phyloP scores from a whole-genome alignment of 2,888 invertebrate genomes.

The Nasonovia ribisnigri region DNA sequence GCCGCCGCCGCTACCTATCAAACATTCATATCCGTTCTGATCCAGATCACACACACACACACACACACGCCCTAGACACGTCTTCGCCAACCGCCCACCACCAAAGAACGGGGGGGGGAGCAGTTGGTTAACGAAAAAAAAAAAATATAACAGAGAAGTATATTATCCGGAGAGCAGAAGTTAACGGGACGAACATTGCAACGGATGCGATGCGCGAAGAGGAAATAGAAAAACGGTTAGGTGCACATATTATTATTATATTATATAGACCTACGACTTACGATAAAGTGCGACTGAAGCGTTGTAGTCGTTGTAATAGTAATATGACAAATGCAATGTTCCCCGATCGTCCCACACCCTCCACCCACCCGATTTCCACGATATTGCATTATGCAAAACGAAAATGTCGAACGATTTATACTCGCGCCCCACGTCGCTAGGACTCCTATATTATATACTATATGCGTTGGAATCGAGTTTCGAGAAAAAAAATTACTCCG shows the following conservation, averaged over 20 bases:
- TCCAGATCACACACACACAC: background rate
- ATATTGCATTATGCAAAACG: constrained; percentile 21
- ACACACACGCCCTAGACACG: background rate
- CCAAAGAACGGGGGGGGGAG: background rate
- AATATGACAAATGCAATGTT: background rate
- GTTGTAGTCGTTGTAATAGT: background rate
- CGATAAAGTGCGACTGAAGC: background rate
- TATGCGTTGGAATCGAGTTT: background rate
- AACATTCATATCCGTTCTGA: constrained; percentile 33
- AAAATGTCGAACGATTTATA: constrained; percentile 34
- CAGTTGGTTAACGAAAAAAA: background rate
- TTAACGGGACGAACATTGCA: background rate
- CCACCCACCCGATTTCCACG: background rate
- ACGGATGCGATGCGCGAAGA: background rate
- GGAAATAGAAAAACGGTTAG: constrained; percentile 7
- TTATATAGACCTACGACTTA: background rate
- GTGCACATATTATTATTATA: background rate
- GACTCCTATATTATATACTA: background rate
- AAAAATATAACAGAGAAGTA: background rate
- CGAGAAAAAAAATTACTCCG: background rate
- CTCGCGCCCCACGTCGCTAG: background rate
- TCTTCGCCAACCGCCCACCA: background rate
- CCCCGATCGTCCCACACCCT: background rate
- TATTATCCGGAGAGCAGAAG: background rate
- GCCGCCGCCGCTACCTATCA: constrained; percentile 6